Base-by-base conservation (phyloP, 2,888 invertebrate species). In the Reticulitermes lucifugus region DNA sequence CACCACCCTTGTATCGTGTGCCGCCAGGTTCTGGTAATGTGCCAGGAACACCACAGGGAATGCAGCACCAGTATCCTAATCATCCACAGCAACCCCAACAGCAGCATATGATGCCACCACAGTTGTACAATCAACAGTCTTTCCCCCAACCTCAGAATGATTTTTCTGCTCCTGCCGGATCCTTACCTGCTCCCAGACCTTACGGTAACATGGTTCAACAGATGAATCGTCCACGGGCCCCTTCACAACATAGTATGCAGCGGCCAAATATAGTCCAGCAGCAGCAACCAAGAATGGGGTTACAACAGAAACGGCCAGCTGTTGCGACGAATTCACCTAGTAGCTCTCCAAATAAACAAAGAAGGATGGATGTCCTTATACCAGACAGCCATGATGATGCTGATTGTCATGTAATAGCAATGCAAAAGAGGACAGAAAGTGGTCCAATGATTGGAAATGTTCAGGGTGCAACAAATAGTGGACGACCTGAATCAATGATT, bases 391-490 rank as follows among this genome's bases (percentile, higher is more conserved):
- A 95, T 86, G 95, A 95, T 88, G 95, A 95, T 88, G 94, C 95
- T 71, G 95, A 96, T 88, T 95, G 95, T 89, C 95, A 95, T 89
- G 94, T 95, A 22, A 95, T 96, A 90, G 94, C 95, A 4, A 93
- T 95, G 91, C 95, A 95, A 89, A 95, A 95, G 87, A 93, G 95
- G 88, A 93, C 94, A 77, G 95, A 95, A 0, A 95, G 95, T 0
- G 89, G 95, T 85, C 96, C 96, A 0, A 92, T 95, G 89, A 96
- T 96, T 86, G 94, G 95, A 86, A 96, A 94, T 89, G 95, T 96
- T 59, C 95, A 96, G 91, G 95, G 95, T 86, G 87, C 89, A 41
- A 88, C 90, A 85, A 86, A 88, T 25, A 77, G 29, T 55, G 79
- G 55, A 89, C 81, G 92, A 80, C 92, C 91, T 73, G 91, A 94